Evolutionary conservation across 2,113 vertebrate genomes (phyloP).

Genomic region (Catagonus wagneri): DNA sequence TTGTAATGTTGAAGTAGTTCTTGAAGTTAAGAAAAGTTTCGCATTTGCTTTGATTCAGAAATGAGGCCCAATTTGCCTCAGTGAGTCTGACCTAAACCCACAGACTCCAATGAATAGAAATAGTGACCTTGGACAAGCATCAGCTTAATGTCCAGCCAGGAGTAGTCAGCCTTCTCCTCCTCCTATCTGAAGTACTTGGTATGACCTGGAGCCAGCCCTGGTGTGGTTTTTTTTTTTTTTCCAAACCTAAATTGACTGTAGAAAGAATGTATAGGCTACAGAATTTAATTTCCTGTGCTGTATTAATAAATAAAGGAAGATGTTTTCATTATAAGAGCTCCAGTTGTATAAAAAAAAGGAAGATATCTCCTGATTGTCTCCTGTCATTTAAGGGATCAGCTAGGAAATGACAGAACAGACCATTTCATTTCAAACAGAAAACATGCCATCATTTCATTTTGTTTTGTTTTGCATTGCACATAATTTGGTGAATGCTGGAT

Average conservation of each 20-base stretch:
- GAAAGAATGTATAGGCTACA: not conserved
- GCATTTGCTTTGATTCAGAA: not conserved
- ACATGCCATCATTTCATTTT: not conserved
- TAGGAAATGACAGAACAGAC: slow-evolving; percentile 6
- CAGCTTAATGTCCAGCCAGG: not conserved
- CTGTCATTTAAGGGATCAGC: not conserved
- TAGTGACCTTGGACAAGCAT: not conserved
- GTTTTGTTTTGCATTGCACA: not conserved
- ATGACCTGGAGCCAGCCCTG: not conserved
- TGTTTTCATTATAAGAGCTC: slow-evolving; percentile 23
- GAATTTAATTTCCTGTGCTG: not conserved
- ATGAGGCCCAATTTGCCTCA: not conserved
- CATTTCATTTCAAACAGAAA: slow-evolving; percentile 11
- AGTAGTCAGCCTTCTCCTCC: not conserved
- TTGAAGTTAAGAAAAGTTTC: slow-evolving; percentile 2
- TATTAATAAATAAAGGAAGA: slow-evolving; percentile 57
- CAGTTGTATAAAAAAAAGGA: not conserved
- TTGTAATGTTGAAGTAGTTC: not conserved
- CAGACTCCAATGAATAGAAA: not conserved
- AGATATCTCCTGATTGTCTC: not conserved
- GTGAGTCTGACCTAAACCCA: not conserved
- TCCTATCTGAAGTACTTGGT: not conserved
- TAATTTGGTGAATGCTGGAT: not conserved
- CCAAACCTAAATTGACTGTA: not conserved
- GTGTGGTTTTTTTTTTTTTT: not conserved